phyloP scores from a whole-genome alignment of 2,113 vertebrate genomes.

The Neodon shergylaensis region DNA sequence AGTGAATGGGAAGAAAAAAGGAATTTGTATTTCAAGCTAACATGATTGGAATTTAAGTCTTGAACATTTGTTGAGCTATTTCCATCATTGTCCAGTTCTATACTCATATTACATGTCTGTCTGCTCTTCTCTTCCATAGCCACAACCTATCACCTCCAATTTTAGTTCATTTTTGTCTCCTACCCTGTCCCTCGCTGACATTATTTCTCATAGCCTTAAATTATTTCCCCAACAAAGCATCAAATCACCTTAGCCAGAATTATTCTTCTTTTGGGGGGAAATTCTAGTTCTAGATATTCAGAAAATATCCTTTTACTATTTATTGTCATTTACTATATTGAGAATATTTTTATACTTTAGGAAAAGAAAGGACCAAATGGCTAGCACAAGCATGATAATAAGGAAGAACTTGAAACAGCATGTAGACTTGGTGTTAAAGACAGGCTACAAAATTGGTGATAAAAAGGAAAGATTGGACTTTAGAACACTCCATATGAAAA shows the following conservation, averaged over 20 bases:
- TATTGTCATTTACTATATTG: background rate
- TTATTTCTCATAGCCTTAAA: background rate
- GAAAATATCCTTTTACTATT: background rate
- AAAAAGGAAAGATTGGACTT: background rate
- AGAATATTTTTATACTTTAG: background rate
- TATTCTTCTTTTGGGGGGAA: background rate
- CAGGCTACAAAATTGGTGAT: background rate
- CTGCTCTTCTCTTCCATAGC: background rate
- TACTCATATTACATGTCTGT: background rate
- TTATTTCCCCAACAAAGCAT: background rate
- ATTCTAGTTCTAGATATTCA: background rate
- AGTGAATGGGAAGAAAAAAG: background rate
- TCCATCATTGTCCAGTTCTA: background rate
- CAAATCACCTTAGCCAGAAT: constrained; percentile 22
- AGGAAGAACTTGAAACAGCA: background rate
- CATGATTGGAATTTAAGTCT: background rate
- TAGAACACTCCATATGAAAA: background rate
- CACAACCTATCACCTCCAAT: background rate
- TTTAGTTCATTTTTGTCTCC: background rate
- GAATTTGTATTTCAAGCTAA: background rate
- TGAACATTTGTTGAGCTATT: background rate
- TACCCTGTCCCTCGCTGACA: background rate
- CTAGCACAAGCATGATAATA: background rate
- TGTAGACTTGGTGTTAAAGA: background rate
- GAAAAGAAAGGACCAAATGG: background rate